Evolutionary conservation across 2,113 vertebrate genomes (phyloP).

Genomic region (Lasiurus cinereus): DNA sequence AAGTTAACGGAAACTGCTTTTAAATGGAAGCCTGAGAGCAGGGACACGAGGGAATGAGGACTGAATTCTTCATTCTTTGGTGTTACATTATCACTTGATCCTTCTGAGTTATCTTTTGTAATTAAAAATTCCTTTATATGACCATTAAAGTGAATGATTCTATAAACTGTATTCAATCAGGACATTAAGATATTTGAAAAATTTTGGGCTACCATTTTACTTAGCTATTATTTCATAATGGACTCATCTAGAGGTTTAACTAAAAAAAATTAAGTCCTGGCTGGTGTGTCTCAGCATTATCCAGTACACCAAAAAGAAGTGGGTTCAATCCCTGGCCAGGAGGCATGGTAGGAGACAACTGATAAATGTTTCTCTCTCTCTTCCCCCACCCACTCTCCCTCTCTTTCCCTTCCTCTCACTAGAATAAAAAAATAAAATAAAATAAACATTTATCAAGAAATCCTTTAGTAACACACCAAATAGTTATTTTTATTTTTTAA

Average conservation of each 20-base stretch:
- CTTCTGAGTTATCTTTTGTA: constrained; percentile 2
- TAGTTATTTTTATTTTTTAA: background rate
- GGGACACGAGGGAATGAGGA: background rate
- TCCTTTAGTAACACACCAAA: background rate
- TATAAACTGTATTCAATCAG: background rate
- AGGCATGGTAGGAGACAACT: too few relatives aligned
- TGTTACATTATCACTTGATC: background rate
- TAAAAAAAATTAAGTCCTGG: constrained; percentile 21
- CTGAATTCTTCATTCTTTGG: constrained; percentile 27
- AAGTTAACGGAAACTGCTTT: constrained; percentile 26
- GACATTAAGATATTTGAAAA: constrained; percentile 33
- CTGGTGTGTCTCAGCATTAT: background rate
- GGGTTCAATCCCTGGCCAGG: too few relatives aligned
- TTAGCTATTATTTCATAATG: constrained; percentile 23
- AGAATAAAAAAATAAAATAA: background rate
- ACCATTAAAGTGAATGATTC: background rate
- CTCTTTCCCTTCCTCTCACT: too few relatives aligned
- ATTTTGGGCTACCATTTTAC: constrained; percentile 24
- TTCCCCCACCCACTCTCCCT: too few relatives aligned
- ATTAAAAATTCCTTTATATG: constrained; percentile 49
- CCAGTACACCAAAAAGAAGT: too few relatives aligned
- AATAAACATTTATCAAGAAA: constrained; percentile 23
- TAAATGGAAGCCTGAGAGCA: constrained; percentile 1
- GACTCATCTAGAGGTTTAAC: background rate
- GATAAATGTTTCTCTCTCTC: background rate